A percentile compares a stretch with the other conserved stretches of the same genome.
phyloP scores from a whole-genome alignment of 2,113 vertebrate species.

The Brachyhypopomus occidentalis region DNA sequence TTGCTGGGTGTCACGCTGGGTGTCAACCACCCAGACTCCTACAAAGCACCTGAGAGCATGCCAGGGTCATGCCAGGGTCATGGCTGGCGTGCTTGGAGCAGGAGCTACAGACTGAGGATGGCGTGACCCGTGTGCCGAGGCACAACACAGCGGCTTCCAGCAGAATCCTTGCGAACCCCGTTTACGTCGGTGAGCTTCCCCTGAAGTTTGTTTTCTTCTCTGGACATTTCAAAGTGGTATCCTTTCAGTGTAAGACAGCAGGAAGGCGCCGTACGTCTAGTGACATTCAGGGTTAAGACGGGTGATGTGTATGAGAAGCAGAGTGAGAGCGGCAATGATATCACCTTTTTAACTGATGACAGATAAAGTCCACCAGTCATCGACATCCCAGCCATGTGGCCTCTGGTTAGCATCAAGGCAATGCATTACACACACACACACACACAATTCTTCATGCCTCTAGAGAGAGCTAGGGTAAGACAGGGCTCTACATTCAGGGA shows the following conservation, averaged over 20 bases:
- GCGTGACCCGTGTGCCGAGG: neutral
- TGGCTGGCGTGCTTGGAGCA: constrained; percentile 7
- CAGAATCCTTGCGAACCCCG: neutral
- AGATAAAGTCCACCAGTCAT: constrained; percentile 54
- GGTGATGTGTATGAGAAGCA: constrained; percentile 43
- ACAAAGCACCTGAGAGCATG: constrained; percentile 35
- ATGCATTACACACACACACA: constrained; percentile 8
- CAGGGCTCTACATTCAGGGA: neutral
- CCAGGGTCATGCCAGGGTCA: neutral
- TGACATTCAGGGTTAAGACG: constrained; percentile 41
- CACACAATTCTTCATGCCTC: constrained; percentile 22
- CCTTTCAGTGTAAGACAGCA: constrained; percentile 15
- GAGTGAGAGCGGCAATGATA: constrained; percentile 51
- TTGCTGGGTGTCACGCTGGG: constrained; percentile 13
- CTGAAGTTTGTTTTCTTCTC: neutral
- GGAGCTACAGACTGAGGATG: constrained; percentile 20
- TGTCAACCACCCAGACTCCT: constrained; percentile 19
- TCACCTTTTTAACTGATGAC: constrained; percentile 62
- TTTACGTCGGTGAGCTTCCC: neutral
- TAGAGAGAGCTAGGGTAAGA: constrained; percentile 10
- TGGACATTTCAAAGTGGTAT: neutral
- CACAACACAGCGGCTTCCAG: neutral
- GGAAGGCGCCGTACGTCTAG: constrained; percentile 42
- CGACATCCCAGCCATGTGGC: constrained; percentile 36
- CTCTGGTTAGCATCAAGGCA: constrained; percentile 54